Evolutionary conservation across 1,140 invertebrate species (phyloP).

Genomic region (Xylocopa sonorina): DNA sequence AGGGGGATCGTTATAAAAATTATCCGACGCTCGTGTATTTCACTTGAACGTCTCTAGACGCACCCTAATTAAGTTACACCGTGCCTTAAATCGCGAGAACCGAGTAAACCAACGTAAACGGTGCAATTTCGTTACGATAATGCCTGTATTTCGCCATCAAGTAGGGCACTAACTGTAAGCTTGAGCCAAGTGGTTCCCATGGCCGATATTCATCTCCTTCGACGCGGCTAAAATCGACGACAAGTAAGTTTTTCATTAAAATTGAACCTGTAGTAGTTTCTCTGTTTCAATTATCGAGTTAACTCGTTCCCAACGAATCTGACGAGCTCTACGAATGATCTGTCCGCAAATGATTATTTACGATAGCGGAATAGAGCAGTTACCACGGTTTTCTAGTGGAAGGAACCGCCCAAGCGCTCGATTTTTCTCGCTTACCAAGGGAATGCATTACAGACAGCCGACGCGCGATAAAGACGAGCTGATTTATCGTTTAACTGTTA

Average conservation of each 20-base stretch:
- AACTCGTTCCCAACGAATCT: background rate
- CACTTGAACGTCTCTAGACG: background rate
- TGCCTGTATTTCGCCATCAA: conserved; percentile 19
- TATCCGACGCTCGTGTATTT: background rate
- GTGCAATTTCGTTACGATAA: conserved; percentile 34
- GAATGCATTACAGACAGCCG: conserved; percentile 40
- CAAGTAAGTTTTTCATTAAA: too few relatives aligned
- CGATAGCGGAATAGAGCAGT: conserved; percentile 34
- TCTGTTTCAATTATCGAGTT: background rate
- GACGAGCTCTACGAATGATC: background rate
- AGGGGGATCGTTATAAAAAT: background rate
- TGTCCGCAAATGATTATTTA: conserved; percentile 36
- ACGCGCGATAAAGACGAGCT: conserved; percentile 32
- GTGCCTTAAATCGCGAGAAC: background rate
- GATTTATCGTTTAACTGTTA: conserved; percentile 48
- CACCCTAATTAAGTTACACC: conserved; percentile 29
- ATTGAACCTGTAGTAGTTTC: too few relatives aligned
- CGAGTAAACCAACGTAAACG: background rate
- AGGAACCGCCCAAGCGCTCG: conserved; percentile 14
- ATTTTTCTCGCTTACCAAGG: background rate
- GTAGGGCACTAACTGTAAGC: background rate
- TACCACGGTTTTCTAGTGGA: conserved; percentile 27
- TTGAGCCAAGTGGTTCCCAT: background rate
- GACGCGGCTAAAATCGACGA: background rate
- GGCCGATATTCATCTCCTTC: conserved; percentile 7